A percentile compares a stretch with the other conserved stretches of the same genome.
Evolutionary conservation across 2,113 vertebrate species (phyloP).

Genomic region (Muntiacus muntjak): DNA sequence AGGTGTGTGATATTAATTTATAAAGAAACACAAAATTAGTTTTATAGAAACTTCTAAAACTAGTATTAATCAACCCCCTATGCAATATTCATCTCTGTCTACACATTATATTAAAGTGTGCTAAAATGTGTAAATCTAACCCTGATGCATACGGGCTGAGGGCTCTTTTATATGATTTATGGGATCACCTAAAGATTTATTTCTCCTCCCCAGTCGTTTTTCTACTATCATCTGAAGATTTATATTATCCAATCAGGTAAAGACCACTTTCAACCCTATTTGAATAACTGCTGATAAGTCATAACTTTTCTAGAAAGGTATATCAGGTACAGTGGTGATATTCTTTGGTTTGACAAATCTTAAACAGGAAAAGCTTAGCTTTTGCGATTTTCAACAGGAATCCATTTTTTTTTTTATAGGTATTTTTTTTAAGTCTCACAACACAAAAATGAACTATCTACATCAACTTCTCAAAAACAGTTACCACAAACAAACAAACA

Average conservation of each 20-base stretch:
- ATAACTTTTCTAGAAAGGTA: constrained; percentile 63
- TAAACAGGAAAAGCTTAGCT: not conserved
- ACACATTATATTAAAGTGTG: constrained; percentile 61
- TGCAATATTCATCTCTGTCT: constrained; percentile 41
- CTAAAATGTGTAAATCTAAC: constrained; percentile 75
- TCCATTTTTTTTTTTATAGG: not conserved
- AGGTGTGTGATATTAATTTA: not conserved
- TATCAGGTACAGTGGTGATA: constrained; percentile 6
- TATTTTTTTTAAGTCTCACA: not conserved
- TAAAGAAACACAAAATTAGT: constrained; percentile 36
- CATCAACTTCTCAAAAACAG: not conserved
- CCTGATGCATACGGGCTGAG: constrained; percentile 42
- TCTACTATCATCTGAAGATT: constrained; percentile 66
- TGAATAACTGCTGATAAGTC: constrained; percentile 71
- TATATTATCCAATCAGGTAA: constrained; percentile 63
- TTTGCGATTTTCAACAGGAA: not conserved
- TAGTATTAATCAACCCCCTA: constrained; percentile 9
- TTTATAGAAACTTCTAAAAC: constrained; percentile 26
- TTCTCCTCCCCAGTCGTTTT: constrained; percentile 58
- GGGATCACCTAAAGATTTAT: constrained; percentile 74
- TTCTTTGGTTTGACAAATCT: not conserved
- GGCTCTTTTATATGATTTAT: constrained; percentile 75
- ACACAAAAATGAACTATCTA: not conserved
- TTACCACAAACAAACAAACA: not conserved
- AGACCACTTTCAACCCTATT: constrained; percentile 66